A percentile compares a stretch with the other conserved stretches of the same genome.
These are phyloP conservation scores for Hanleya hanleyi DNA, from an alignment of 2,888 invertebrate species.

Conservation along the genomic window DNA sequence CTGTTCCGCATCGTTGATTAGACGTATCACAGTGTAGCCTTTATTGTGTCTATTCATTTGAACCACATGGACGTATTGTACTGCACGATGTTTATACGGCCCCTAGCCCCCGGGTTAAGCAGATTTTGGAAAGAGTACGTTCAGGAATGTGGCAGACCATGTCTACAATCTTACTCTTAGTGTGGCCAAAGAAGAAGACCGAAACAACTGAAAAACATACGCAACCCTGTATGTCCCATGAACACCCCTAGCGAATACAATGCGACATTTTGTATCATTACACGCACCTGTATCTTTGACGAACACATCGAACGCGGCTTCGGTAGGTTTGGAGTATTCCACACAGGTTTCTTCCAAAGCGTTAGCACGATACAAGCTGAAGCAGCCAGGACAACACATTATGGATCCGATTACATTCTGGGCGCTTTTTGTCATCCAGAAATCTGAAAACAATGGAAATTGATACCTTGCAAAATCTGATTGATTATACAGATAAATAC, in stretches of 20 bases:
- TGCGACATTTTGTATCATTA: no score
- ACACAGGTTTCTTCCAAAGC: conserved; percentile 42
- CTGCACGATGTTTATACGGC: no score
- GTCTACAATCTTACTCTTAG: no score
- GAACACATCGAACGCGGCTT: conserved; percentile 47
- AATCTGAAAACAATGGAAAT: conserved; percentile 40
- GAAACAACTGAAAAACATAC: background rate
- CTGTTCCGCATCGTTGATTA: no score
- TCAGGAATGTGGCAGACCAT: no score
- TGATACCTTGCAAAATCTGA: background rate
- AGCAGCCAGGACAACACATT: conserved; percentile 58
- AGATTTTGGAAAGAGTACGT: no score
- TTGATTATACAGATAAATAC: background rate
- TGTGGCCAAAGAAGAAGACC: no score
- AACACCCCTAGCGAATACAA: no score
- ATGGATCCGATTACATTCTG: conserved; percentile 57
- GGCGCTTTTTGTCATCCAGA: conserved; percentile 58
- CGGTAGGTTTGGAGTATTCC: conserved; percentile 45
- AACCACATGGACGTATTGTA: no score
- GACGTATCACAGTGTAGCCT: no score
- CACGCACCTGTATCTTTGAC: conserved; percentile 53
- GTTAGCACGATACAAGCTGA: conserved; percentile 49
- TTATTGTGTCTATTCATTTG: no score
- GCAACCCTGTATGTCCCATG: background rate
- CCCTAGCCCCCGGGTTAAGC: no score